Evolutionary conservation across 2,113 vertebrate genomes (phyloP).

Genomic region (Naja naja): DNA sequence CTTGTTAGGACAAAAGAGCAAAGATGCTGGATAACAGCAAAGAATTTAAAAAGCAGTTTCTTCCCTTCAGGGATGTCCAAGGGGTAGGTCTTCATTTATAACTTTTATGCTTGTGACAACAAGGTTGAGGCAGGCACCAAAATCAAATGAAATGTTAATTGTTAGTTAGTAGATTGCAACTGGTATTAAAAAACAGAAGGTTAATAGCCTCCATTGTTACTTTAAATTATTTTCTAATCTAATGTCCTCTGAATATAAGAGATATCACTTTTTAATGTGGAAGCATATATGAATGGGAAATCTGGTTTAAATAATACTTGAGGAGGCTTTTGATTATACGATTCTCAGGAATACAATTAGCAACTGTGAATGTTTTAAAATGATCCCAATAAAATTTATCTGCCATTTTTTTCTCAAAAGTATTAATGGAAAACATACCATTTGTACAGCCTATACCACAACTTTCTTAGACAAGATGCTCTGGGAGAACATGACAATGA

Average conservation of each 20-base stretch:
- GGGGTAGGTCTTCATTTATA: neutral
- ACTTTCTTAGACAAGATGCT: neutral
- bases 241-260: neutral
- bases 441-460: neutral
- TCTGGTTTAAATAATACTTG: neutral
- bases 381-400: neutral
- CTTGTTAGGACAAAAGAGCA: neutral
- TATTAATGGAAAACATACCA: neutral
- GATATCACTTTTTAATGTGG: neutral
- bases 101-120: neutral
- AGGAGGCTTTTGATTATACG: neutral
- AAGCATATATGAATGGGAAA: neutral
- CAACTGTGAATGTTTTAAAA: neutral
- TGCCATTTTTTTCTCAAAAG: neutral
- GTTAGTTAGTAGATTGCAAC: neutral
- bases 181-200: neutral
- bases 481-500: neutral
- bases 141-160: neutral
- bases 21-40: neutral
- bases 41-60: neutral
- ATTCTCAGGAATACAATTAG: neutral
- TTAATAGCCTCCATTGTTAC: neutral
- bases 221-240: neutral
- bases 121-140: neutral
- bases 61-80: neutral